Evolutionary conservation across 1,140 invertebrate species (phyloP), one percentile per base, ranked within the genome.

Genomic region (Drosophila arizonae): DNA sequence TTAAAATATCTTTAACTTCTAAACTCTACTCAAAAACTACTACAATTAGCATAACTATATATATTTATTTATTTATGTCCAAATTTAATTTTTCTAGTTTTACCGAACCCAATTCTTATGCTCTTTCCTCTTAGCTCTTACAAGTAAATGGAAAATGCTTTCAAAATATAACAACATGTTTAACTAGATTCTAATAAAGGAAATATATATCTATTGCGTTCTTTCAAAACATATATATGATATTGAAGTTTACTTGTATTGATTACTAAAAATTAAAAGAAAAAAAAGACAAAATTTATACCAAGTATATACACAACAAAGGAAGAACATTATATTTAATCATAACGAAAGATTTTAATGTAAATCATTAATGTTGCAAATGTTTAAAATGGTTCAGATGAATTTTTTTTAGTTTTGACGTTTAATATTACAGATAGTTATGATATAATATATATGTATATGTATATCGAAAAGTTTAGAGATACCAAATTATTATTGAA

Each of bases 301-400:
- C 74, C 2, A 39, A 39, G 55, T 61, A 60, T 17, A 48, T 17
- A 62, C 24, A 28, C 33, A 51, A 67, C 6, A 41, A 75, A 55
- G 21, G 6, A 46, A 63, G 54, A 10, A 68, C 63, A 84, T 84
- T 84, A 76, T 82, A 82, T 84, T 84, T 75, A 82, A 84, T 82
- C 80, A 77, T 81, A 77, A 81, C 61, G 70, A 73, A 73, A 87
- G 82, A 78, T 86, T 86, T 86, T 86, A 86, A 76, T 68, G 76
- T 86, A 81, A 81, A 87, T 81, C 82, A 82, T 81, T 87, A 87
- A 81, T 86, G 75, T 86, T 86, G 57, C 57, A 86, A 87, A 65
- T 86, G 82, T 86, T 87, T 6, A 50, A 86, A 87, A 81, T 87
- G 68, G 79, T 87, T 81, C 78, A 81, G 78, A 73, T 76, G 82